Evolutionary conservation across 2,888 invertebrate genomes (phyloP), one percentile per base, ranked within the genome.

Genomic region (Trisateles emortualis): DNA sequence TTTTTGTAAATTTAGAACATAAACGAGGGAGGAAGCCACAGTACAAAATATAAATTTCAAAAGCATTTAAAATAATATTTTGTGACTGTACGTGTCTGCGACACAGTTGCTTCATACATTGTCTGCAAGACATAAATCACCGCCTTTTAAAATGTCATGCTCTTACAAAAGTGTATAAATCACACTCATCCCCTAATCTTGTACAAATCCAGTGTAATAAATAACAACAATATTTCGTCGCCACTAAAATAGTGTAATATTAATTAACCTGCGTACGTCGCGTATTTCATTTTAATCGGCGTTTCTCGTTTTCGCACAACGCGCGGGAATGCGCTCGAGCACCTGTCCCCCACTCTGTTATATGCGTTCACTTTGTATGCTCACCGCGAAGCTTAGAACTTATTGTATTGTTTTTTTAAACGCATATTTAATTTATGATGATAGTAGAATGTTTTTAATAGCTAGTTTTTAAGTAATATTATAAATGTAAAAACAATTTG

Each of bases 191-290:
- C 41, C 62, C 48, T 59, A 65, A 72, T 67, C 64, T 63, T 22
- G 47, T 51, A 56, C 55, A 68, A 72, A 74, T 71, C 71, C 81
- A 86, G 85, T 82, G 86, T 64, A 83, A 89, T 90, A 88, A 89
- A 90, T 90, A 79, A 89, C 82, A 81, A 84, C 79, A 86, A 87
- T 88, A 87, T 87, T 87, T 90, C 86, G 83, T 79, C 81, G 79
- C 60, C 40, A 55, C 78, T 56, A 58, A 79, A 81, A 83, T 81
- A 81, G 81, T 79, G 35, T 68, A 81, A 79, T 86, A 90, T 88
- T 90, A 90, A 90, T 91, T 88, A 86, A 86, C 81, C 78, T 79
- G 74, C 60, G 78, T 72, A 76, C 66, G 72, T 67, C 73, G 77
- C 79, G 82, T 87, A 85, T 85, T 86, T 88, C 86, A 88, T 88